These are phyloP conservation scores for Thalpophila matura DNA, from an alignment of 2,888 invertebrate species.

Conservation along the genomic window DNA sequence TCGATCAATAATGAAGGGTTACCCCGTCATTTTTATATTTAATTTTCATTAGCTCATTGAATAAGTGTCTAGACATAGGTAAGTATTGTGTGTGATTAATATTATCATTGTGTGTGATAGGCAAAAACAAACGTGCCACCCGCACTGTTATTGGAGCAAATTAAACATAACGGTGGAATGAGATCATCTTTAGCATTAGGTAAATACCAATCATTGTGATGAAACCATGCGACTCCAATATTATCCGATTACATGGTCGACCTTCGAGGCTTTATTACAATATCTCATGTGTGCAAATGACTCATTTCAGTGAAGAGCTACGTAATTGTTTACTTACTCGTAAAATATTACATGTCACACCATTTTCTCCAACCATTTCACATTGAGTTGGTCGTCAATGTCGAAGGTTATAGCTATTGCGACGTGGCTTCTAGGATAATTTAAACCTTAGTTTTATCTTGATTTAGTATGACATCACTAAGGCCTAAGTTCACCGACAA, in stretches of 20 bases:
- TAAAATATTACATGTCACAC: slow-evolving; percentile 33
- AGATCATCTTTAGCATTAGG: slow-evolving; percentile 53
- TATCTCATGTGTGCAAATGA: slow-evolving; percentile 46
- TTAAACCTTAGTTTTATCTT: too few species aligned
- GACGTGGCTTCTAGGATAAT: too few species aligned
- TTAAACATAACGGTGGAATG: slow-evolving; percentile 58
- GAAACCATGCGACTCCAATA: slow-evolving; percentile 46
- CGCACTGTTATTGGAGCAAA: slow-evolving; percentile 32
- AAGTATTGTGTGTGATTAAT: too few species aligned
- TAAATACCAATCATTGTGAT: slow-evolving; percentile 52
- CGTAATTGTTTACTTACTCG: slow-evolving; percentile 28
- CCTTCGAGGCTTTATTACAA: slow-evolving; percentile 57
- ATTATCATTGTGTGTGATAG: slow-evolving; percentile 3
- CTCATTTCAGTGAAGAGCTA: slow-evolving; percentile 32
- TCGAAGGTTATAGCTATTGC: neutral
- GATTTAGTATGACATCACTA: too few species aligned
- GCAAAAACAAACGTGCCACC: slow-evolving; percentile 1
- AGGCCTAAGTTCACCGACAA: too few species aligned
- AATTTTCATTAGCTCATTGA: too few species aligned
- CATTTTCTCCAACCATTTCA: slow-evolving; percentile 31
- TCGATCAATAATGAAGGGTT: too few species aligned
- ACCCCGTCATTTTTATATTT: neutral
- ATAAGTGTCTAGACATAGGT: slow-evolving; percentile 17
- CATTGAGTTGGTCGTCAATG: neutral
- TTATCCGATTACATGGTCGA: slow-evolving; percentile 47